phyloP scores from a whole-genome alignment of 2,797 vertebrate genomes.

The Onychomys leucogaster region DNA sequence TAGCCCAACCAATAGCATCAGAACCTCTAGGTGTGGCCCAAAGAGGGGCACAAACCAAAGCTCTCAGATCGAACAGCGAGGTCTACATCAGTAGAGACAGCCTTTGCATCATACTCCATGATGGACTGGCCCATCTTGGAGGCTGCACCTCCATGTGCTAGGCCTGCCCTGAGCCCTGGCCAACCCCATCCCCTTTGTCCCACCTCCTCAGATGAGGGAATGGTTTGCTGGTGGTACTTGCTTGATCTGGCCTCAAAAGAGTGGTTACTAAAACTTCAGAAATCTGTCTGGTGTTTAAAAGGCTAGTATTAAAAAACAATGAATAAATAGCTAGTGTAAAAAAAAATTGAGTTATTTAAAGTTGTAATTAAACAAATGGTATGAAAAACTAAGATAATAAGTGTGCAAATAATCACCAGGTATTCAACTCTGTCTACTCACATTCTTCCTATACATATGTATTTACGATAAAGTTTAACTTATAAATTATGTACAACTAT shows the following conservation, averaged over 20 bases:
- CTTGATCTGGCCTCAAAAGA: neutral
- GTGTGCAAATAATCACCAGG: neutral
- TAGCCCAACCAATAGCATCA: neutral
- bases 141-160: neutral
- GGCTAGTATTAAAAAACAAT: neutral
- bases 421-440: neutral
- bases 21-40: neutral
- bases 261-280: neutral
- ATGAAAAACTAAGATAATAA: neutral
- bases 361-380: neutral
- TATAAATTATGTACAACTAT: neutral
- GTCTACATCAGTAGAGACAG: too few species aligned
- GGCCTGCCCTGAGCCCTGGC: neutral
- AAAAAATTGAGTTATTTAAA: neutral
- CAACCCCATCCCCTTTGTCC: neutral
- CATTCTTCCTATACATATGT: neutral
- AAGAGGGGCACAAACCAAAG: neutral
- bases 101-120: neutral
- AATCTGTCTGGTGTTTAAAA: neutral
- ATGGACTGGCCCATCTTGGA: too few species aligned
- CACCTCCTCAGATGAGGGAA: neutral
- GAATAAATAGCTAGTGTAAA: neutral
- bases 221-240: accelerated
- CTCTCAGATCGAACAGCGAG: neutral
- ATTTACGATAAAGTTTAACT: neutral